phyloP scores from a whole-genome alignment of 2,113 vertebrate species.

The Hypanus sabinus region DNA sequence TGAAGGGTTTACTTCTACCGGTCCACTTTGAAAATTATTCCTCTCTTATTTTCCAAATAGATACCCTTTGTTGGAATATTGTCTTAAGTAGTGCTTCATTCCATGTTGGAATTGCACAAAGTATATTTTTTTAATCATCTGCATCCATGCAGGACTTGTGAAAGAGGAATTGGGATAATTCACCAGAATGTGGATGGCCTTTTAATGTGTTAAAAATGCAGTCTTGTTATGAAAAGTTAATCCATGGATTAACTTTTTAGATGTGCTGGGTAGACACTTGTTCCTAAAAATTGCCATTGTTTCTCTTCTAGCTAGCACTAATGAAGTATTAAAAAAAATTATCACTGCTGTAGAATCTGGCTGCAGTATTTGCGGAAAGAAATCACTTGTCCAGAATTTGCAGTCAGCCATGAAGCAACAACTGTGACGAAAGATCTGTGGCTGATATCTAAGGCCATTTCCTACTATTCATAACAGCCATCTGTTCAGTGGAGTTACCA shows the following conservation, averaged over 20 bases:
- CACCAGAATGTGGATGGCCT: background rate
- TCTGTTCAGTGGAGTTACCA: too few relatives aligned
- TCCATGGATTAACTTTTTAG: background rate
- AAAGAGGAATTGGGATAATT: background rate
- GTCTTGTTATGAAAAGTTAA: background rate
- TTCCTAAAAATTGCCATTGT: background rate
- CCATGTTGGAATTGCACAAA: background rate
- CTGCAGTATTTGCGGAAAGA: background rate
- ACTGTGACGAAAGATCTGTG: too few relatives aligned
- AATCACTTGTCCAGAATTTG: background rate
- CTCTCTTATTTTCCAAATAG: background rate
- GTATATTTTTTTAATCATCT: background rate
- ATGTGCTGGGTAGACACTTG: background rate
- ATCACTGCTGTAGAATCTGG: background rate
- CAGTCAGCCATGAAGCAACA: too few relatives aligned
- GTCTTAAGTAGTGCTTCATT: background rate
- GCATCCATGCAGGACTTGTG: background rate
- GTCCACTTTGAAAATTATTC: background rate
- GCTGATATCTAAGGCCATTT: too few relatives aligned
- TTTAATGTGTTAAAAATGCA: background rate
- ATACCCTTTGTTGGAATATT: background rate
- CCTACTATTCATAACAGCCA: too few relatives aligned
- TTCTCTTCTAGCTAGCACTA: background rate
- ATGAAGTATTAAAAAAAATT: background rate
- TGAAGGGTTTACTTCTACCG: too few relatives aligned